Conservation (phyloP, 1,140 invertebrate species). For the Hypsibius dujardini region DNA sequence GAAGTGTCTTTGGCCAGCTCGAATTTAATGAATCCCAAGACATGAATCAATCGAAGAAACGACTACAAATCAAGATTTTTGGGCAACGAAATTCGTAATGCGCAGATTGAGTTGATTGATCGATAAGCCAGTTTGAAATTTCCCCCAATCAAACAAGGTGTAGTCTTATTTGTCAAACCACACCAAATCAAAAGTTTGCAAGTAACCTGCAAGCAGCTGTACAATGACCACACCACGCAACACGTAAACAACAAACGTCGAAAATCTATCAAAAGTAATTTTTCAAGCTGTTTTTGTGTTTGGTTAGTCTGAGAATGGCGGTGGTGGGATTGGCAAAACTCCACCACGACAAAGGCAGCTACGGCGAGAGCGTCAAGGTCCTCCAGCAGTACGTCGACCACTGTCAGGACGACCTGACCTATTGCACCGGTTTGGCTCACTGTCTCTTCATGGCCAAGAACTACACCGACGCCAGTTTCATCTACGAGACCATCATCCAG, state of each 20-base stretch:
- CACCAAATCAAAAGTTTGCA: too few relatives aligned
- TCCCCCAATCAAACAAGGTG: too few relatives aligned
- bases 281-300: background rate
- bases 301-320: background rate
- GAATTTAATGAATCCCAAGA: too few relatives aligned
- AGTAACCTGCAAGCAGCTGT: background rate
- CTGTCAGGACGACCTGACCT: background rate
- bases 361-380: background rate
- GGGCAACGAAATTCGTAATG: too few relatives aligned
- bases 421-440: background rate
- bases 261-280: background rate
- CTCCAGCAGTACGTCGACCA: background rate
- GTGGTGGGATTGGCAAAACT: background rate
- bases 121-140: too few relatives aligned
- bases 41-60: too few relatives aligned
- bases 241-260: background rate
- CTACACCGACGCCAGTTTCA: background rate
- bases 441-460: slow-evolving; percentile 1
- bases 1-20: too few relatives aligned
- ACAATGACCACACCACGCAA: background rate
- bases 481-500: background rate
- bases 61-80: too few relatives aligned
- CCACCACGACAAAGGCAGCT: background rate
- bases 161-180: too few relatives aligned
- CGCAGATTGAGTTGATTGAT: too few relatives aligned